Evolutionary conservation across 2,888 invertebrate genomes (phyloP).

Genomic region (Dione vanillae): DNA sequence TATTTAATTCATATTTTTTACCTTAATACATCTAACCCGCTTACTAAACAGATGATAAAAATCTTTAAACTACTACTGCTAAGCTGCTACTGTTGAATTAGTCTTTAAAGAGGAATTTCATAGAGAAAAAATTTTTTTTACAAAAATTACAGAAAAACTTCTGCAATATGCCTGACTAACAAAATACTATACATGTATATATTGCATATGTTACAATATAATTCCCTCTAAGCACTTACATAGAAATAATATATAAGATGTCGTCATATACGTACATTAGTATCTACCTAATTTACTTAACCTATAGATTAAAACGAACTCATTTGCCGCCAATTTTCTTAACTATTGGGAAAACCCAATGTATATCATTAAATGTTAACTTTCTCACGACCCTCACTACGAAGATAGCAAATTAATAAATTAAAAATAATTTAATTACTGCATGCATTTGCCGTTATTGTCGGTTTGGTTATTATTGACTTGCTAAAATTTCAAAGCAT

Average conservation of each 20-base stretch:
- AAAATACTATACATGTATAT: too few relatives aligned
- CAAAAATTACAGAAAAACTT: too few relatives aligned
- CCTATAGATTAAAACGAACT: slow-evolving; percentile 2
- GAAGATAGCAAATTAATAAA: background rate
- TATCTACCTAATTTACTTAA: background rate
- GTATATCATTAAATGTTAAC: background rate
- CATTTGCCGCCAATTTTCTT: slow-evolving; percentile 2
- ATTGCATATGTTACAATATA: too few relatives aligned
- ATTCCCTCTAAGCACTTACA: background rate
- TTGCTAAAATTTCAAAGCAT: too few relatives aligned
- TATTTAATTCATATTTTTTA: too few relatives aligned
- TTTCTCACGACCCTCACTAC: slow-evolving; percentile 4
- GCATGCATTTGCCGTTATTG: background rate
- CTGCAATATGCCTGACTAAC: too few relatives aligned
- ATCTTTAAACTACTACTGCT: too few relatives aligned
- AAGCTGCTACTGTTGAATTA: too few relatives aligned
- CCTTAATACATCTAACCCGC: too few relatives aligned
- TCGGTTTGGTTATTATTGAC: background rate
- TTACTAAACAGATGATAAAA: too few relatives aligned
- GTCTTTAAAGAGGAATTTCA: too few relatives aligned
- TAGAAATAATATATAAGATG: background rate
- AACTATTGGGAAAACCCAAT: slow-evolving; percentile 14
- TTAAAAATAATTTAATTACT: background rate
- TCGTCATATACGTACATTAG: slow-evolving; percentile 15
- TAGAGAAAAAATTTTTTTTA: too few relatives aligned